phyloP scores from a whole-genome alignment of 2,888 invertebrate genomes.

The Hirudinaria manillensis region DNA sequence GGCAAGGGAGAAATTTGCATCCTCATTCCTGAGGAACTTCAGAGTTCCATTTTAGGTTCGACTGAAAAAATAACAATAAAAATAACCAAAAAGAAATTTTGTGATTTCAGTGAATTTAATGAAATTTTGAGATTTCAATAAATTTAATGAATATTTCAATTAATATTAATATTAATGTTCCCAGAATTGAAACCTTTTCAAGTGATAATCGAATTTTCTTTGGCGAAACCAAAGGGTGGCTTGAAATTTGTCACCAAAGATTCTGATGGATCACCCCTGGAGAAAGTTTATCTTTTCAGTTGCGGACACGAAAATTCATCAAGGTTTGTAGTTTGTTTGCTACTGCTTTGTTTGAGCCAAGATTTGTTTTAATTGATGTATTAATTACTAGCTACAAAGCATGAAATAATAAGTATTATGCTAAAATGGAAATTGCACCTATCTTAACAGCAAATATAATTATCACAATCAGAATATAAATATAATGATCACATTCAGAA shows the following conservation, averaged over 20 bases:
- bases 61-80: not conserved
- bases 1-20: constrained; percentile 19
- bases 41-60: not conserved
- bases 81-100: not conserved
- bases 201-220: constrained; percentile 70
- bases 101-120: not conserved
- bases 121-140: not conserved
- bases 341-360: no score
- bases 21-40: not conserved
- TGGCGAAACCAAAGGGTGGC: constrained; percentile 86
- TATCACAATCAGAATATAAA: no score
- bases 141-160: not conserved
- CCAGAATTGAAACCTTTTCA: constrained; percentile 68
- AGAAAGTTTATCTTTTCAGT: constrained; percentile 87
- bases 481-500: no score
- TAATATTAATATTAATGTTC: constrained; percentile 4
- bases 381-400: no score
- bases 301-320: constrained; percentile 84
- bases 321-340: constrained; percentile 56
- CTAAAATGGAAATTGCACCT: no score
- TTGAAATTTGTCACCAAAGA: constrained; percentile 89
- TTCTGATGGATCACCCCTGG: constrained; percentile 67
- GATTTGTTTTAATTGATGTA: no score
- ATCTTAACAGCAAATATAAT: no score
- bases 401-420: no score